Evolutionary conservation across 2,888 invertebrate genomes (phyloP), one percentile per base, ranked within the genome.

Genomic region (Phengaris alcon): DNA sequence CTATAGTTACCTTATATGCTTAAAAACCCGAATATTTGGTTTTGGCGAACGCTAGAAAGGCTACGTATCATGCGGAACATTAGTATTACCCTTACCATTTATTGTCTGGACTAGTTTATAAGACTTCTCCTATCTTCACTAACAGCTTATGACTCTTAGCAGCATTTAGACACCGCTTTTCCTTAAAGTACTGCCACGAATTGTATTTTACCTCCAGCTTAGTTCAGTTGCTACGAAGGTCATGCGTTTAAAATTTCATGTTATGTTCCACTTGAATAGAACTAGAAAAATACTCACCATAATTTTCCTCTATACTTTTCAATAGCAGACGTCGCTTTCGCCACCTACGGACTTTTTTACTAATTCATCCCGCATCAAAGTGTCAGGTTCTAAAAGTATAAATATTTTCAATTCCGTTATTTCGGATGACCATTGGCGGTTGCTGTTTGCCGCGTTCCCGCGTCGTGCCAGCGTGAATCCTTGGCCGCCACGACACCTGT

Each of bases 401-500:
- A 52, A 52, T 35, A 64, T 64, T 35, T 64, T 64, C 64, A 64
- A 10, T 64, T 52, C 4, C 52, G 64, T 64, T 64, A 64, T 64
- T 44, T 64, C 13, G 64, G 64, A 6, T 64, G 64, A 35, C 64
- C 64, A 64, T 35, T 64, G 12, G 46, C 7, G 35, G 46, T 48
- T 48, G 48, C 69, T 69, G 48, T 69, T 69, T 69, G 15, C 9
- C 48, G 15, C 46, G n/a, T 48, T 9, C 46, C 46, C 46, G 15
- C 68, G 68, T 46, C 35, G 35, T 35, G 35, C 7, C 68, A 46
- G 68, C 13, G 46, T 48, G n/a, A 69, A 48, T 48, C 69, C 69
- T 6, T 10, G 46, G n/a, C 48, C 15, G 44, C 35, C 35, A 64
- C 12, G 69, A 69, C 69, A 69, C 69, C 69, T 69, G 69, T 69